Base-by-base conservation (phyloP, 2,113 vertebrate species). In the Pelecanus crispus region DNA sequence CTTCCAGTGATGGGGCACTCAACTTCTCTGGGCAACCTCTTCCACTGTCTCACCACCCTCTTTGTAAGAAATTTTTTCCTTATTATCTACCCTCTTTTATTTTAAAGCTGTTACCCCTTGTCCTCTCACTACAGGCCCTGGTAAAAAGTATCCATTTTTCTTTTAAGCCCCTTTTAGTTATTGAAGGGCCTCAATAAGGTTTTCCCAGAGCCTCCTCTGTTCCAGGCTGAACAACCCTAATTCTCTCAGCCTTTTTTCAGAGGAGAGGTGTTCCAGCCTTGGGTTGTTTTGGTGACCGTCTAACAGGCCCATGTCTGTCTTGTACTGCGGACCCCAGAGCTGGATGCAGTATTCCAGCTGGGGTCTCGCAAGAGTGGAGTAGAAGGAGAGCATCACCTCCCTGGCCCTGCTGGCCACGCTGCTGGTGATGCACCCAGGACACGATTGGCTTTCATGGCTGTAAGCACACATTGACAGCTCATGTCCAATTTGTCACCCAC, bases 361-460 rank as follows among this genome's bases (percentile, higher is more conserved):
- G 6, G 4, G 8, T 70, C 38, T 58, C 29, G 26, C 4, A 2
- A 42, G 25, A n/a, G 16, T 0, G 0, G 38, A 61, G 53, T 19
- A 56, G 36, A 61, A 36, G 40, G 25, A 11, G 11, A 45, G 6
- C 11, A 42, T 29, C 47, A 7, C 11, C 8, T 52, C 24, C 44
- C 17, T 56, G 2, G 10, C 19, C 36, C n/a, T 56, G 47, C 20
- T 53, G 62, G 22, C 12, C 53, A 67, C 1, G 2, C 53, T 68
- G 36, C 36, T 68, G 42, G 19, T 17, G 18, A 40, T 72, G 65
- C 7, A 21, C 5, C 7, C 28, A 50, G 36, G 45, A 40, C 20
- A 38, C 0, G 0, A 22, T 8, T 40, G 25, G 18, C 25, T 86
- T 70, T 40, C 59, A 59, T 38, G 49, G 36, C 29, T 74, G 13